Percentiles rank a stretch among this genome's conserved stretches.
Evolutionary conservation across 2,888 invertebrate genomes (phyloP).

Genomic region (Hypomecis punctinalis): DNA sequence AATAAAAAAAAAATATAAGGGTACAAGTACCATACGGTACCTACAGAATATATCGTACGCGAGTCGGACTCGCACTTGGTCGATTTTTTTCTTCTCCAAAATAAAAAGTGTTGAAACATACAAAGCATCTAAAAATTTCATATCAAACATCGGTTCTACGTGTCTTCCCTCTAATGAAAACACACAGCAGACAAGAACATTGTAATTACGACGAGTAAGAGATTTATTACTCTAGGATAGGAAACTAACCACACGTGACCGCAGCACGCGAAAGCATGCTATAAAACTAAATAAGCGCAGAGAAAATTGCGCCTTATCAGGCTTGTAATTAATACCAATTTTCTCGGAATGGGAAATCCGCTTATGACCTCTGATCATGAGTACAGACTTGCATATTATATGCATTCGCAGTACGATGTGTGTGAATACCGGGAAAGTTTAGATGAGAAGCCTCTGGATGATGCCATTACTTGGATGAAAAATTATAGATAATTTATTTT

Average conservation of each 20-base stretch:
- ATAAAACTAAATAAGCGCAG: conserved; percentile 57
- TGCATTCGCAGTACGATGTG: conserved; percentile 77
- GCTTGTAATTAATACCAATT: conserved; percentile 69
- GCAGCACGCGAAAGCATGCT: conserved; percentile 53
- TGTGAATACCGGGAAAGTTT: conserved; percentile 74
- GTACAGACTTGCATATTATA: conserved; percentile 74
- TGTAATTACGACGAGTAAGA: conserved; percentile 82
- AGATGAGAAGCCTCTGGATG: conserved; percentile 34
- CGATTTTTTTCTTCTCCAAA: too few species aligned
- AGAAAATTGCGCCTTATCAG: conserved; percentile 69
- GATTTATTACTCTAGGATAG: conserved; percentile 82
- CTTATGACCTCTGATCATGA: conserved; percentile 57
- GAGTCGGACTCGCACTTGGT: too few species aligned
- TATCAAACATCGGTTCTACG: conserved; percentile 45
- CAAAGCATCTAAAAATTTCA: conserved; percentile 17
- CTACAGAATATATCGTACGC: too few species aligned
- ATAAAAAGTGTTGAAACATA: too few species aligned
- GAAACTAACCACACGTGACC: conserved; percentile 82
- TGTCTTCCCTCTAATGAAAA: conserved; percentile 77
- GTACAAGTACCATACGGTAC: too few species aligned
- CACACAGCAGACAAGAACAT: conserved; percentile 82
- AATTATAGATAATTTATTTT: too few species aligned
- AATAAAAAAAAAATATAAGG: too few species aligned
- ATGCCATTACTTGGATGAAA: conserved; percentile 4
- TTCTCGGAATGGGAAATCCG: conserved; percentile 55